Evolutionary conservation across 2,113 vertebrate genomes (phyloP).

Genomic region (Promerops cafer): DNA sequence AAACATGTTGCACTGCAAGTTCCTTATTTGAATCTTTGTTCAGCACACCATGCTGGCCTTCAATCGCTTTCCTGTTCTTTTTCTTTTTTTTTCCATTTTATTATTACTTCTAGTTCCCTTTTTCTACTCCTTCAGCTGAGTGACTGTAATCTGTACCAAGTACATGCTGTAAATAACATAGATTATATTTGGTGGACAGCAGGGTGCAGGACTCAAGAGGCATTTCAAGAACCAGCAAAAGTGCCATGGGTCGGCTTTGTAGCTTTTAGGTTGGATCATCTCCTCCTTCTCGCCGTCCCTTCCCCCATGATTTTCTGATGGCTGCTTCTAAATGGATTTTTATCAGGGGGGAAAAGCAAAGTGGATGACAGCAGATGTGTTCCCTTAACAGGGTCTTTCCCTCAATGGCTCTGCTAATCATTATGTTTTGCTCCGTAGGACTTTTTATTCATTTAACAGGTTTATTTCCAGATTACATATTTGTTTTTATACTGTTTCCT

Average conservation of each 20-base stretch:
- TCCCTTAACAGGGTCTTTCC: constrained; percentile 51
- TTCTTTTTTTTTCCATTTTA: background rate
- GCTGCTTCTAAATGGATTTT: constrained; percentile 50
- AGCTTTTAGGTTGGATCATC: constrained; percentile 12
- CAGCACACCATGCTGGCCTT: background rate
- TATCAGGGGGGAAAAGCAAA: constrained; percentile 41
- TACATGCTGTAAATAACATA: constrained; percentile 36
- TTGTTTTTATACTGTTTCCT: constrained; percentile 52
- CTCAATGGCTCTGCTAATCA: constrained; percentile 43
- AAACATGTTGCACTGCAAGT: background rate
- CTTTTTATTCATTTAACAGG: constrained; percentile 55
- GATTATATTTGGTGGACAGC: constrained; percentile 28
- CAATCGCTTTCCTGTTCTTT: background rate
- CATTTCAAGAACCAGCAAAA: constrained; percentile 27
- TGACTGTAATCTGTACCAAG: constrained; percentile 30
- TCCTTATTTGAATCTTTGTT: background rate
- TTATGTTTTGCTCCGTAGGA: constrained; percentile 57
- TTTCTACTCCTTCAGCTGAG: background rate
- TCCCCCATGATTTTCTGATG: constrained; percentile 8
- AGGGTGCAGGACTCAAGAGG: constrained; percentile 10
- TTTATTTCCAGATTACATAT: constrained; percentile 53
- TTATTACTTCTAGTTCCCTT: background rate
- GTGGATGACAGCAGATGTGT: constrained; percentile 37
- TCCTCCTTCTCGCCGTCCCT: background rate
- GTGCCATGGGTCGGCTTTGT: background rate